A percentile compares a stretch with the other conserved stretches of the same genome.
Evolutionary conservation across 2,888 invertebrate genomes (phyloP).

Genomic region (Ophion ellenae): DNA sequence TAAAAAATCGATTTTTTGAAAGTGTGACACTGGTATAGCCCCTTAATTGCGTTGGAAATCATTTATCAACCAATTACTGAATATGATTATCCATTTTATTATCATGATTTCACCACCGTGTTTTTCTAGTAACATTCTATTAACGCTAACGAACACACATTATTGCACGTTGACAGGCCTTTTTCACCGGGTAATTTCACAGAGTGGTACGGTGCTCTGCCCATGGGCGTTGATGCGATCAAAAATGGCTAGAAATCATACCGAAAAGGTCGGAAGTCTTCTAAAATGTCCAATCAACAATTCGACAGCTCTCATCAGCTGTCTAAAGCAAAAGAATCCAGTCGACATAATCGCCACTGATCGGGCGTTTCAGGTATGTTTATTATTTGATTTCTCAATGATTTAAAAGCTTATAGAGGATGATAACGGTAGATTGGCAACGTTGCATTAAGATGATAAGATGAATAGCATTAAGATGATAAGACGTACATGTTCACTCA

Average conservation of each 20-base stretch:
- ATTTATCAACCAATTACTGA: background rate
- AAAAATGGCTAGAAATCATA: constrained; percentile 86
- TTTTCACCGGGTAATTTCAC: constrained; percentile 90
- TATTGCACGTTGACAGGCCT: constrained; percentile 84
- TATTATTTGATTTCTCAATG: background rate
- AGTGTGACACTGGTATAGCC: too few relatives aligned
- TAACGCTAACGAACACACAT: background rate
- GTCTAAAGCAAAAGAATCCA: constrained; percentile 87
- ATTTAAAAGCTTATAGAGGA: too few relatives aligned
- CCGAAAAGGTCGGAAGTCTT: constrained; percentile 86
- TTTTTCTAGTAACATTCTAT: background rate
- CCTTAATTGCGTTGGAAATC: background rate
- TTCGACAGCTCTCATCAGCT: constrained; percentile 85
- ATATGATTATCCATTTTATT: background rate
- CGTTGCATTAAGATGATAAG: too few relatives aligned
- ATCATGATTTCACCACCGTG: background rate
- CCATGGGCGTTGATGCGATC: constrained; percentile 88
- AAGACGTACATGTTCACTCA: too few relatives aligned
- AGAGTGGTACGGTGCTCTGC: constrained; percentile 89
- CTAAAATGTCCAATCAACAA: constrained; percentile 86
- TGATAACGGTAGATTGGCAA: too few relatives aligned
- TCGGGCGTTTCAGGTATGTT: constrained; percentile 86
- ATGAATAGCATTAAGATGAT: too few relatives aligned
- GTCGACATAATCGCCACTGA: constrained; percentile 88
- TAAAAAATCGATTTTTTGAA: too few relatives aligned